These are phyloP conservation scores for Leptinotarsa haldemani DNA, from an alignment of 2,888 invertebrate genomes.

Conservation along the genomic window DNA sequence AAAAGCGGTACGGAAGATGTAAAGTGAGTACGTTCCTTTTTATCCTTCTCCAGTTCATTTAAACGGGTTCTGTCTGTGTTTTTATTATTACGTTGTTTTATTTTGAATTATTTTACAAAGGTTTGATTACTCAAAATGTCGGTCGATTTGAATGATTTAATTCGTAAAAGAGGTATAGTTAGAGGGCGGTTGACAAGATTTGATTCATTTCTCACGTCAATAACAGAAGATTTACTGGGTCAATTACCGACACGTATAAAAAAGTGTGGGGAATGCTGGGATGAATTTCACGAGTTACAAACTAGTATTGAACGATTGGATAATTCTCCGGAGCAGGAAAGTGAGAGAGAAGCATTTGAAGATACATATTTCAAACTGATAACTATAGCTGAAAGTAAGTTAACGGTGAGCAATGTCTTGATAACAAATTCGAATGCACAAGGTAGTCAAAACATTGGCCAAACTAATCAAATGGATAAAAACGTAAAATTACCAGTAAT, in stretches of 20 bases:
- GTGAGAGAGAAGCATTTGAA: slow-evolving; percentile 15
- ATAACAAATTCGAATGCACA: not conserved
- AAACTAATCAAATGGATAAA: slow-evolving; percentile 1
- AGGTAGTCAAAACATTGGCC: slow-evolving; percentile 6
- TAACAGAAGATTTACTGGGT: not conserved
- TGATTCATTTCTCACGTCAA: not conserved
- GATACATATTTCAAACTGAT: slow-evolving; percentile 26
- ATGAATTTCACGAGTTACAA: slow-evolving; percentile 14
- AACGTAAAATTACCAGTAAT: slow-evolving; percentile 28
- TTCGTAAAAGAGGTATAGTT: slow-evolving; percentile 8
- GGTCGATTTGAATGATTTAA: slow-evolving; percentile 8
- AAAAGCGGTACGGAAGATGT: not conserved
- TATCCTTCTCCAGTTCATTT: slow-evolving; percentile 1
- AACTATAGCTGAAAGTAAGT: slow-evolving; percentile 5
- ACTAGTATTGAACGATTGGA: slow-evolving; percentile 16
- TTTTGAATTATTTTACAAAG: not conserved
- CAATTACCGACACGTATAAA: not conserved
- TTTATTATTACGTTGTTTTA: not conserved
- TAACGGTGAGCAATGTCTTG: slow-evolving; percentile 2
- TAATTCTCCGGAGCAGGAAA: not conserved
- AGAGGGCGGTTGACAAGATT: slow-evolving; percentile 15
- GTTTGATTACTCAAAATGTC: slow-evolving; percentile 1
- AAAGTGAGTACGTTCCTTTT: slow-evolving; percentile 11
- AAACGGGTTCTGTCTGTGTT: slow-evolving; percentile 3
- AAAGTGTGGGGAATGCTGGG: slow-evolving; percentile 23